These are phyloP conservation scores for Pteria penguin DNA, from an alignment of 2,888 invertebrate species.

Conservation along the genomic window DNA sequence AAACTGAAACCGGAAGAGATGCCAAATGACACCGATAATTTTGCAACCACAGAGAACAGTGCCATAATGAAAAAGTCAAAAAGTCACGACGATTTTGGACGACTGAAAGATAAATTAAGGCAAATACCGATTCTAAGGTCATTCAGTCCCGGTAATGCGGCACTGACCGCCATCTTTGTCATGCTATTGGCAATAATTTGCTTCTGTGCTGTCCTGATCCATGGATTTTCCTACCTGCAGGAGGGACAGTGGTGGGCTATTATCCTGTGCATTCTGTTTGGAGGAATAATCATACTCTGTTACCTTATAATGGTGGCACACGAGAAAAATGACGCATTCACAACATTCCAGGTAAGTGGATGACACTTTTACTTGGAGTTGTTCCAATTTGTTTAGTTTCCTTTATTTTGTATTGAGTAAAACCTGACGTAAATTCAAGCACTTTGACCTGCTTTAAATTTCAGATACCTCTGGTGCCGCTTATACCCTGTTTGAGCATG, in stretches of 20 bases:
- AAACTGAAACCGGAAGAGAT: slow-evolving; percentile 73
- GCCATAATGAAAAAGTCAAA: slow-evolving; percentile 74
- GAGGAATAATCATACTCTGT: slow-evolving; percentile 66
- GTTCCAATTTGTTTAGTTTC: no score
- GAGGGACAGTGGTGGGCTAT: slow-evolving; percentile 87
- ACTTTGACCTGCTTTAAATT: slow-evolving; percentile 30
- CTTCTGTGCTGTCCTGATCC: slow-evolving; percentile 81
- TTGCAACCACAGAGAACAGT: slow-evolving; percentile 60
- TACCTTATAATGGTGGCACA: slow-evolving; percentile 78
- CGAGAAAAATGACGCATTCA: slow-evolving; percentile 78
- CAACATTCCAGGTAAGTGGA: slow-evolving; percentile 77
- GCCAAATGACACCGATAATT: slow-evolving; percentile 31
- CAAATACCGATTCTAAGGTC: slow-evolving; percentile 88
- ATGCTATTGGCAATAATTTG: slow-evolving; percentile 83
- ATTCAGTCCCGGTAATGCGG: slow-evolving; percentile 89
- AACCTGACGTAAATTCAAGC: neutral
- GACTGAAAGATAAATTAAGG: slow-evolving; percentile 85
- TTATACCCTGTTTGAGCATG: slow-evolving; percentile 75
- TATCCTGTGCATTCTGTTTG: slow-evolving; percentile 79
- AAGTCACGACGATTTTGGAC: slow-evolving; percentile 84
- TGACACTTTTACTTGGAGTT: neutral
- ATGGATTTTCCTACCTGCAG: slow-evolving; percentile 81
- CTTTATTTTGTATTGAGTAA: neutral
- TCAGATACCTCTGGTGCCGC: slow-evolving; percentile 78
- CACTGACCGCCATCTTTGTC: slow-evolving; percentile 83